These are phyloP conservation scores for Phyllotis vaccarum DNA, from an alignment of 2,797 vertebrate species.

Conservation along the genomic window DNA sequence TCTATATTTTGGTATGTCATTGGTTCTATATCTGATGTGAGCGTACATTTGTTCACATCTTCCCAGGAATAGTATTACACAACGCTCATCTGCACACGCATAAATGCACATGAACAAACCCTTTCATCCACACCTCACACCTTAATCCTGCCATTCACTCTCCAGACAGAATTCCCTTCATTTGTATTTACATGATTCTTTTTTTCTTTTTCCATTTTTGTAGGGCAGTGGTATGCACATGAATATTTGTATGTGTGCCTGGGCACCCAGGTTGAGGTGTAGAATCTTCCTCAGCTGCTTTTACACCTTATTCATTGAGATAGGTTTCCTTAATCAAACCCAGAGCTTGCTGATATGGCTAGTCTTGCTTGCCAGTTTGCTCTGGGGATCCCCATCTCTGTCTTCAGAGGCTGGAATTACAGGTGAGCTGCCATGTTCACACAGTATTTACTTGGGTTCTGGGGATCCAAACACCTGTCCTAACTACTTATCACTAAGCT, in stretches of 20 bases:
- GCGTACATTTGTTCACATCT: background rate
- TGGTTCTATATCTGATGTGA: background rate
- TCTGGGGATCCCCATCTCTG: background rate
- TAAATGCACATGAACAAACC: background rate
- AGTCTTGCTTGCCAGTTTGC: background rate
- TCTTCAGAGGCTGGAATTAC: background rate
- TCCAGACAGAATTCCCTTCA: background rate
- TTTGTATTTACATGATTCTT: background rate
- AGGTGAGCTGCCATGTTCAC: background rate
- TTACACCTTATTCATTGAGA: background rate
- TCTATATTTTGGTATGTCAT: background rate
- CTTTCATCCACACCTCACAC: background rate
- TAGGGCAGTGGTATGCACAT: background rate
- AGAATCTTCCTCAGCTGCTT: background rate
- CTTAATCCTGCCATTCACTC: background rate
- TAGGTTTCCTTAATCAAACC: background rate
- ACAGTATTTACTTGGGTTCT: background rate
- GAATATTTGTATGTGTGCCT: background rate
- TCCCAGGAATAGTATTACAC: background rate
- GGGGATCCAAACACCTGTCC: background rate
- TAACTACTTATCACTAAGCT: background rate
- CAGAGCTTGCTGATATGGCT: background rate
- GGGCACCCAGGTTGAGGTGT: background rate
- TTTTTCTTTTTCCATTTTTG: background rate
- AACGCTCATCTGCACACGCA: background rate